Evolutionary conservation across 2,797 vertebrate species (phyloP).

Genomic region (Darevskia mixta): DNA sequence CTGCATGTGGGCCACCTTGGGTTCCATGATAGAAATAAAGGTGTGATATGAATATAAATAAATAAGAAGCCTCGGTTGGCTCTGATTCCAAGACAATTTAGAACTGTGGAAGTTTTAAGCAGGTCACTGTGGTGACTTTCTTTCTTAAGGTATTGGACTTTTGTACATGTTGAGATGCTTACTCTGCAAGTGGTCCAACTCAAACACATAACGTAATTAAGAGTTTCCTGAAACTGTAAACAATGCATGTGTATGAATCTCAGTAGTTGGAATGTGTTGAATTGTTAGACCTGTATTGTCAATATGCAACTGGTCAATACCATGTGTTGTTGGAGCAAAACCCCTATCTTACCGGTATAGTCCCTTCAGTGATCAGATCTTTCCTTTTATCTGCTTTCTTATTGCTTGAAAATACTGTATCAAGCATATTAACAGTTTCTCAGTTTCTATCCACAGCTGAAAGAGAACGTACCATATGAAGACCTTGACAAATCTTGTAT

Average conservation of each 20-base stretch:
- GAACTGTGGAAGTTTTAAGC: neutral
- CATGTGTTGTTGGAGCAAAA: neutral
- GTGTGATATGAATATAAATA: neutral
- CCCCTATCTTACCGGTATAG: neutral
- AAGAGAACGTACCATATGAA: slow-evolving; percentile 34
- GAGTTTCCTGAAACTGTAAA: neutral
- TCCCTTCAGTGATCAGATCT: slow-evolving; percentile 20
- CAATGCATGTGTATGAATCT: slow-evolving; percentile 26
- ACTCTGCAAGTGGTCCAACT: neutral
- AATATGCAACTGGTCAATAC: slow-evolving; percentile 13
- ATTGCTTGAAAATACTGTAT: neutral
- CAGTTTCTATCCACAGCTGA: slow-evolving; percentile 12
- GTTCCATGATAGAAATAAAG: too few species aligned
- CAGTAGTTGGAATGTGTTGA: neutral
- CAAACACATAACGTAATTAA: neutral
- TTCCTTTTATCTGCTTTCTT: slow-evolving; percentile 34
- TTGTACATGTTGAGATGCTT: neutral
- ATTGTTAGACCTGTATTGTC: slow-evolving; percentile 12
- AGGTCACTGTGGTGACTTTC: too few species aligned
- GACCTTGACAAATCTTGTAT: neutral
- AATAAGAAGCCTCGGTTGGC: neutral
- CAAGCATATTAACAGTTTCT: neutral
- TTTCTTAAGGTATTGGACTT: neutral
- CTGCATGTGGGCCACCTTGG: too few species aligned
- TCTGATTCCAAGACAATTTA: neutral